Evolutionary conservation across 2,888 invertebrate genomes (phyloP).

Genomic region (Noctua fimbriata): DNA sequence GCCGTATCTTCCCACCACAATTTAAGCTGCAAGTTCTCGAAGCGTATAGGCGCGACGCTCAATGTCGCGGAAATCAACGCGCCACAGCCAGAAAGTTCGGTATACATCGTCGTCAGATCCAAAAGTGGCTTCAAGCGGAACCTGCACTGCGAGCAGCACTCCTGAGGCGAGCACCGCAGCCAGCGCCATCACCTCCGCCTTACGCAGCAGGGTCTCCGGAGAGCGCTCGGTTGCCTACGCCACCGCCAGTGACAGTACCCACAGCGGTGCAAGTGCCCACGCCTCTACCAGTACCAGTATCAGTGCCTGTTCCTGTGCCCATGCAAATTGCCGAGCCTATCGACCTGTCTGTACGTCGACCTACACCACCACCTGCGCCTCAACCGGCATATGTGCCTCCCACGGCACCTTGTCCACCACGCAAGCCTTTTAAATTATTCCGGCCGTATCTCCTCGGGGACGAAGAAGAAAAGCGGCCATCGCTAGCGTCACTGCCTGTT

Average conservation of each 20-base stretch:
- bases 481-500: conserved; percentile 83
- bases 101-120: conserved; percentile 96
- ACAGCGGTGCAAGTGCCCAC: conserved; percentile 72
- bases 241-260: conserved; percentile 77
- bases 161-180: conserved; percentile 85
- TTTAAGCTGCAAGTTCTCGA: conserved; percentile 97
- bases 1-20: conserved; percentile 96
- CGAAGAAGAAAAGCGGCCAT: conserved; percentile 86
- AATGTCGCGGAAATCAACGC: conserved; percentile 97
- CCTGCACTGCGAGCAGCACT: conserved; percentile 94
- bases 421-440: conserved; percentile 93
- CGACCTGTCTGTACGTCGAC: conserved; percentile 82
- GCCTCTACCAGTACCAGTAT: conserved; percentile 69
- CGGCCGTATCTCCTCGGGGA: conserved; percentile 94
- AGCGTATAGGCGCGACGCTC: conserved; percentile 95
- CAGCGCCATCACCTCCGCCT: conserved; percentile 87
- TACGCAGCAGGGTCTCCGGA: conserved; percentile 86
- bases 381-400: conserved; percentile 75
- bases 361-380: conserved; percentile 82
- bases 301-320: conserved; percentile 76
- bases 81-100: conserved; percentile 97
- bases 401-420: conserved; percentile 80
- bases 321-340: conserved; percentile 80
- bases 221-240: conserved; percentile 86
- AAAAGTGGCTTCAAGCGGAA: conserved; percentile 97